Evolutionary conservation across 2,797 vertebrate genomes (phyloP), one percentile per base, ranked within the genome.

Genomic region (Nyctalus aviator): DNA sequence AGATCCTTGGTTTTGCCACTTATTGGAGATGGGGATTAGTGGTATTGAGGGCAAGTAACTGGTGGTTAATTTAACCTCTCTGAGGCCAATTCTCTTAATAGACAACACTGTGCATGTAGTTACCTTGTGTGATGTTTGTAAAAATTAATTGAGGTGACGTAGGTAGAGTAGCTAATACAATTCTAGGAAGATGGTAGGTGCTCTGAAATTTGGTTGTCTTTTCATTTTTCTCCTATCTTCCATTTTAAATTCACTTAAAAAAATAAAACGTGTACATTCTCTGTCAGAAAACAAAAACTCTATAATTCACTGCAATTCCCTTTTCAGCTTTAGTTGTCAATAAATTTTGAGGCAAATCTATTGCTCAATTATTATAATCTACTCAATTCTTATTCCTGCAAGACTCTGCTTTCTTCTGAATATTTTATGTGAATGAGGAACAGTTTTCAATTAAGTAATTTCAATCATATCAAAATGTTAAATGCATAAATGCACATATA

Each of bases 321-420:
- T 8, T 76, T 12, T 84, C 44, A 21, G 44, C 30, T 84, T 76
- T 78, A 66, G 41, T 64, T 91, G 62, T n/a, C 66, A 81, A 59
- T 76, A 68, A 84, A 77, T 9, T 77, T 50, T 30, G 18, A 88
- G 17, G 6, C 23, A 57, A 77, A 90, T 50, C 13, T 30, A n/a
- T n/a, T 72, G 30, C 53, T 53, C 62, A 71, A 84, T 25, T 69
- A 73, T 77, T 88, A 53, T 93, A 59, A 83, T 94, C 53, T 88
- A 55, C 18, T 85, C 71, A 78, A 7, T 41, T 92, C 30, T 59
- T 84, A 62, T 44, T 83, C 18, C 44, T 73, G 25, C 1, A 81
- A 84, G 23, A 37, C 23, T 66, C 11, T n/a, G 79, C 41, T 62
- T 23, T 73, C 35, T 86, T 87, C 35, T 53, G 14, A 44, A 84